Conservation (phyloP, 2,888 invertebrate genomes). For the Drosophila rubida region DNA sequence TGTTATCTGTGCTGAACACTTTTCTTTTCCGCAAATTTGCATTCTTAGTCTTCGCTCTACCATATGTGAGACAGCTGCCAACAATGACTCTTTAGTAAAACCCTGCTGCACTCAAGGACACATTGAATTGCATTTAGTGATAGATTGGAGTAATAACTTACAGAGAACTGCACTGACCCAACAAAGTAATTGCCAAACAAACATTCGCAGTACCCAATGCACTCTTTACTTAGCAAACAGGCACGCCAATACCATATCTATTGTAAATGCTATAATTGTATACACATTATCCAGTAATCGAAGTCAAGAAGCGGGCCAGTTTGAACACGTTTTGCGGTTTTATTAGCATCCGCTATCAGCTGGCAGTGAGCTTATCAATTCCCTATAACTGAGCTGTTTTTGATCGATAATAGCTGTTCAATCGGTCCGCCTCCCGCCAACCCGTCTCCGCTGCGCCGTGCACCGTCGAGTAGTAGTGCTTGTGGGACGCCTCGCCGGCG, state of each 20-base stretch:
- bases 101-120: not conserved
- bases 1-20: too few species aligned
- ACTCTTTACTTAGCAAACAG: not conserved
- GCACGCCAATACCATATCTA: too few species aligned
- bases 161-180: not conserved
- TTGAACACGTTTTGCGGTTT: conserved; percentile 1
- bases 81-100: not conserved
- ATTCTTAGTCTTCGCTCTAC: too few species aligned
- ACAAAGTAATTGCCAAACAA: not conserved
- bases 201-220: not conserved
- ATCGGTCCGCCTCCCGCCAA: conserved; percentile 89
- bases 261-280: not conserved
- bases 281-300: not conserved
- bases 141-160: not conserved
- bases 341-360: conserved; percentile 18
- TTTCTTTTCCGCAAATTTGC: too few species aligned
- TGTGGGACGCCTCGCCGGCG: conserved; percentile 89
- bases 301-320: not conserved
- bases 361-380: conserved; percentile 23
- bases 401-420: conserved; percentile 83
- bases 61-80: too few species aligned
- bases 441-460: conserved; percentile 92
- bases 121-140: not conserved
- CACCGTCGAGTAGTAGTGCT: conserved; percentile 88
- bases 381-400: conserved; percentile 65